Evolutionary conservation across 2,113 vertebrate genomes (phyloP), one percentile per base, ranked within the genome.

Genomic region (Syngnathus floridae): DNA sequence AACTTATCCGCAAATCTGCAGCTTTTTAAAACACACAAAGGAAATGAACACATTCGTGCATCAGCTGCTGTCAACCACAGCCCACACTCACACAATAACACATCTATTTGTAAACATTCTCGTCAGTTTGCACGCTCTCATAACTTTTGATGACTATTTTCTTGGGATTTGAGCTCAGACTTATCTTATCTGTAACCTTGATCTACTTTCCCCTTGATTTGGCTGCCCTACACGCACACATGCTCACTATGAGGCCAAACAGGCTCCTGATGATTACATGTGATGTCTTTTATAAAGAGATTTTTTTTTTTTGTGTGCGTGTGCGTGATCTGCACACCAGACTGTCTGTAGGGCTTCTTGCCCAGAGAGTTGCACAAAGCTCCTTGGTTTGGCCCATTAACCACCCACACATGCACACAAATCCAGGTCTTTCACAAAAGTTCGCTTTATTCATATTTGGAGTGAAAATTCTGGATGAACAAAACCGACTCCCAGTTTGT

Each of bases 271-370:
- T 61, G 16, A 9, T 77, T 78, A 70, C 83, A 86, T 86, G 78
- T 84, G 76, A 82, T 76, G 59, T 67, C 80, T 86, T 82, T 84
- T 62, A 73, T 83, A 76, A 86, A 54, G 43, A 70, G 72, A 73
- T 81, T 70, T 75, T 58, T 65, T 5, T 54, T 5, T 80, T 54
- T 17, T 31, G 26, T 2, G 64, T 75, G 69, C 70, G 69, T 69
- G 49, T 63, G 31, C 43, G 52, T 62, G 57, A 65, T 36, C 68
- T 51, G 54, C 59, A 35, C 52, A 65, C 65, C 46, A 65, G 64
- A 52, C 54, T 66, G 73, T 73, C 76, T 75, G 73, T 41, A 19
- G 54, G 51, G 48, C 60, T 64, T 64, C 65, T 54, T 72, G 19
- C 41, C 48, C 51, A 36, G 17, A 45, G 52, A 21, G 26, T 73